Conservation (phyloP, 2,113 vertebrate species). For the Siniperca knerii region DNA sequence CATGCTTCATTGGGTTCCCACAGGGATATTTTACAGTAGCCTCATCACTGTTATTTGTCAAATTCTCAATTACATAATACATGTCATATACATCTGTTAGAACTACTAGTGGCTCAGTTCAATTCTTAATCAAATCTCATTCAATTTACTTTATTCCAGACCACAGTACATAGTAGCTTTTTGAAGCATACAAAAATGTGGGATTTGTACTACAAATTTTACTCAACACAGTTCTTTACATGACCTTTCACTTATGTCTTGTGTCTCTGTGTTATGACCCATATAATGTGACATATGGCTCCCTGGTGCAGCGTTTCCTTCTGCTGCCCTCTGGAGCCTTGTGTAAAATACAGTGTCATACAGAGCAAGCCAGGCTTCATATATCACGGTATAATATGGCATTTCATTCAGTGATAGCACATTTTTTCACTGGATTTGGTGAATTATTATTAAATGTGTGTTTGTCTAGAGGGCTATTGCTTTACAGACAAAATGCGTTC, state of each 20-base stretch:
- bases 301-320: constrained; percentile 39
- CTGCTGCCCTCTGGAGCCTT: constrained; percentile 27
- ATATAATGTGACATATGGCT: constrained; percentile 58
- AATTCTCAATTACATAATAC: neutral
- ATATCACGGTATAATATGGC: constrained; percentile 33
- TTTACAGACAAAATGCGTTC: constrained; percentile 17
- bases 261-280: constrained; percentile 60
- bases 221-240: constrained; percentile 15
- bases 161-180: neutral
- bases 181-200: neutral
- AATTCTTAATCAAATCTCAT: neutral
- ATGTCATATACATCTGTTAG: neutral
- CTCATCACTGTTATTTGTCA: neutral
- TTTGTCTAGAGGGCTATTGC: constrained; percentile 26
- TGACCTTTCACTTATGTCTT: constrained; percentile 49
- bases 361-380: constrained; percentile 30
- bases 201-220: constrained; percentile 34
- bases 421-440: constrained; percentile 12
- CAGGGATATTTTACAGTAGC: neutral
- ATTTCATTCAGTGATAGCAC: constrained; percentile 25
- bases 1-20: neutral
- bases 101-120: neutral
- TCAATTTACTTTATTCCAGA: neutral
- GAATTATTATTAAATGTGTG: constrained; percentile 28
- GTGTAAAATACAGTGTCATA: constrained; percentile 38